These are phyloP conservation scores for Schizothorax lantsangensis DNA, from an alignment of 2,797 vertebrate species.

Conservation along the genomic window DNA sequence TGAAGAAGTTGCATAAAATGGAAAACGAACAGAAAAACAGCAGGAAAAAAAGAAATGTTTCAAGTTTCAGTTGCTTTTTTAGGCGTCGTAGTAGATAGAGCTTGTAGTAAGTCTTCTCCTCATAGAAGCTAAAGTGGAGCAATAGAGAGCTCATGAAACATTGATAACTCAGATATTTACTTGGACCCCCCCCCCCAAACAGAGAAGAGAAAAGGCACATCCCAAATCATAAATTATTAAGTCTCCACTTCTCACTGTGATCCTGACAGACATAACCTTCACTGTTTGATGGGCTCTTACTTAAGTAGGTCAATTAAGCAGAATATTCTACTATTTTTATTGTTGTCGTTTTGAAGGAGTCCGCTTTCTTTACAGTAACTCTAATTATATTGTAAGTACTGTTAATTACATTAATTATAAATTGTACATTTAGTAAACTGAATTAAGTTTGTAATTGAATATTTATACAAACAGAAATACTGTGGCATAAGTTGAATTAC, in stretches of 20 bases:
- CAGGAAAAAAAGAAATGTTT: not conserved
- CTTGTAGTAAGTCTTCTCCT: constrained; percentile 36
- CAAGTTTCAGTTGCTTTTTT: constrained; percentile 39
- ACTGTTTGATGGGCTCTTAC: constrained; percentile 47
- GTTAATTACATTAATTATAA: not conserved
- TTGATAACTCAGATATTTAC: constrained; percentile 64
- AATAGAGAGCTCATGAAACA: constrained; percentile 65
- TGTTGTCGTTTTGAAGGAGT: not conserved
- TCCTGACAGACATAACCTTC: constrained; percentile 54
- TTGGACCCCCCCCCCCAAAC: constrained; percentile 48
- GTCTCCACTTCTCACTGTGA: constrained; percentile 51
- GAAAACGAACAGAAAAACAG: not conserved
- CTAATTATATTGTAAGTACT: not conserved
- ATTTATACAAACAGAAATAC: not conserved
- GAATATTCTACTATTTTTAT: constrained; percentile 12
- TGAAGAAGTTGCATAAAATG: constrained; percentile 11
- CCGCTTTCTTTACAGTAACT: constrained; percentile 14
- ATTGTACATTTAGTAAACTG: not conserved
- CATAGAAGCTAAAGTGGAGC: constrained; percentile 53
- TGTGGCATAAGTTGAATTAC: not conserved
- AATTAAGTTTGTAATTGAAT: not conserved
- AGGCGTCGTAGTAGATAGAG: not conserved
- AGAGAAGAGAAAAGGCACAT: constrained; percentile 58
- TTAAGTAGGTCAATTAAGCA: constrained; percentile 56
- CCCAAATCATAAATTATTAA: constrained; percentile 67